phyloP scores from a whole-genome alignment of 1,140 invertebrate species.

The Drosophila lowei region DNA sequence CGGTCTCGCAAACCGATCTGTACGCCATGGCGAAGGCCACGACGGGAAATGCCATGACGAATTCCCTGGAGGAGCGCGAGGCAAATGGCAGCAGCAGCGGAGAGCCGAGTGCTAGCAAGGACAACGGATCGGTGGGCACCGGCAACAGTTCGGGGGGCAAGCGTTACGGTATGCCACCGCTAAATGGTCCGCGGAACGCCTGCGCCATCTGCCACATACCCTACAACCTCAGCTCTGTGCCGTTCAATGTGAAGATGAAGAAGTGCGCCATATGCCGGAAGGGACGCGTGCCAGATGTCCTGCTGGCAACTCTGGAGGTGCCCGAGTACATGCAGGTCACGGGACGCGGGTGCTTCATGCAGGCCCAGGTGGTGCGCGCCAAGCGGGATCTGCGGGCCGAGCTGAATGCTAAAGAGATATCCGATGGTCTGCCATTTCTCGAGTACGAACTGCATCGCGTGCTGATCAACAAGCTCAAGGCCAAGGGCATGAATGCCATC shows the following conservation, averaged over 20 bases:
- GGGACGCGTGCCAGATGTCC: slow-evolving; percentile 94
- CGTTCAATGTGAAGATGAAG: slow-evolving; percentile 86
- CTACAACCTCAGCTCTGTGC: slow-evolving; percentile 88
- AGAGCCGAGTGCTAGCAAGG: slow-evolving; percentile 50
- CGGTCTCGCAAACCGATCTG: slow-evolving; percentile 75
- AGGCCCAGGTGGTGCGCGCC: slow-evolving; percentile 90
- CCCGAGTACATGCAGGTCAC: slow-evolving; percentile 89
- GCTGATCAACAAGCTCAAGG: slow-evolving; percentile 94
- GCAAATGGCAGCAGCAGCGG: slow-evolving; percentile 49
- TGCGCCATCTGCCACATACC: slow-evolving; percentile 91
- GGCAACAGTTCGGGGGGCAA: slow-evolving; percentile 56
- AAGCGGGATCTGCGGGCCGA: slow-evolving; percentile 93
- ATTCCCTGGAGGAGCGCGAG: slow-evolving; percentile 62
- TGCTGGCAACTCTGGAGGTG: slow-evolving; percentile 94
- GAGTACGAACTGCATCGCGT: slow-evolving; percentile 98
- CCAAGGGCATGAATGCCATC: slow-evolving; percentile 97
- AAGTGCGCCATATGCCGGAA: slow-evolving; percentile 89
- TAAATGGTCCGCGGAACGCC: slow-evolving; percentile 58
- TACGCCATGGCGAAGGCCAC: slow-evolving; percentile 62
- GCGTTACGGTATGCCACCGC: slow-evolving; percentile 47
- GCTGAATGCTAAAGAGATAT: slow-evolving; percentile 96
- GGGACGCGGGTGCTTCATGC: slow-evolving; percentile 89
- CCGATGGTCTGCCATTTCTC: slow-evolving; percentile 95
- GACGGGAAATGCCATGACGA: slow-evolving; percentile 58
- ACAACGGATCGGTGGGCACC: slow-evolving; percentile 54